Conservation (phyloP, 2,113 vertebrate species). For the Ammodytes marinus region DNA sequence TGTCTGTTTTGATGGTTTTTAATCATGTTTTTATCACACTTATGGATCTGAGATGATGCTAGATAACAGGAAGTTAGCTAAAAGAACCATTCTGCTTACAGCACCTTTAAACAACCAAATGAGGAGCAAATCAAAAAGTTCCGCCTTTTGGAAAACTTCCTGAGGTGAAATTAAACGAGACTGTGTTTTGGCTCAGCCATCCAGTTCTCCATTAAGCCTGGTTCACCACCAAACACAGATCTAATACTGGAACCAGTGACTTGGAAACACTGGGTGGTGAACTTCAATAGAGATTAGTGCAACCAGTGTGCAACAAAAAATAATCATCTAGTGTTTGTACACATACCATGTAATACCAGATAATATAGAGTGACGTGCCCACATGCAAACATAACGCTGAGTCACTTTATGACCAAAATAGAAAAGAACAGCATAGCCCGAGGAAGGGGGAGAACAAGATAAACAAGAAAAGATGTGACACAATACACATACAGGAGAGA, state of each 20-base stretch:
- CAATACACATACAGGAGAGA: neutral
- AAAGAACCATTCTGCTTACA: no score
- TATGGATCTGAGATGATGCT: no score
- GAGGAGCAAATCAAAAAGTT: slow-evolving; percentile 11
- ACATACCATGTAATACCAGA: neutral
- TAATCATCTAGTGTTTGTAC: neutral
- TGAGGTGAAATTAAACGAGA: slow-evolving; percentile 14
- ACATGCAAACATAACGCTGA: slow-evolving; percentile 1
- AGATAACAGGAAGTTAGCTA: no score
- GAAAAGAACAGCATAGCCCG: neutral
- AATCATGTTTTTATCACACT: no score
- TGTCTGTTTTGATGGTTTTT: no score
- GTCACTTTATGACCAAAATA: slow-evolving; percentile 6
- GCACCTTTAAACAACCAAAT: neutral
- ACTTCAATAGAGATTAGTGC: slow-evolving; percentile 28
- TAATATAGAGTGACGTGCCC: neutral
- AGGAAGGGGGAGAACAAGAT: neutral
- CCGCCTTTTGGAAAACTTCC: neutral
- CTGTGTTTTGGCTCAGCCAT: slow-evolving; percentile 33
- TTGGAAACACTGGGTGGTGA: neutral
- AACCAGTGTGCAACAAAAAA: slow-evolving; percentile 9
- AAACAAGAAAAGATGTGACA: slow-evolving; percentile 16
- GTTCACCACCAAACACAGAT: slow-evolving; percentile 19
- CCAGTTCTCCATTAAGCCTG: slow-evolving; percentile 8
- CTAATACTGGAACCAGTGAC: slow-evolving; percentile 26